phyloP scores from a whole-genome alignment of 2,888 invertebrate species.

The Lysandra coridon region DNA sequence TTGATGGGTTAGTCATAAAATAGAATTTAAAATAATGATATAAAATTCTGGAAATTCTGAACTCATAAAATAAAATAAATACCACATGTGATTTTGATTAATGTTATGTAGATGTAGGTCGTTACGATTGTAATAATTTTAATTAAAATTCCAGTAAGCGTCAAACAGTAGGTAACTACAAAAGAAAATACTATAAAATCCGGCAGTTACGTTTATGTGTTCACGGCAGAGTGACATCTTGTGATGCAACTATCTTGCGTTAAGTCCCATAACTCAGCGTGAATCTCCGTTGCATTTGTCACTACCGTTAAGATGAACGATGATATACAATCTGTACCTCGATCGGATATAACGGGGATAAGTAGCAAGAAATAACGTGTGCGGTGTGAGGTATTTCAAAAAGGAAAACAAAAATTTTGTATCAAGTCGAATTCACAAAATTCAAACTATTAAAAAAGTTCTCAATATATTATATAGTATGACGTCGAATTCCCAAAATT shows the following conservation, averaged over 20 bases:
- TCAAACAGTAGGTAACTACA: neutral
- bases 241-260: conserved; percentile 11
- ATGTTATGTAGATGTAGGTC: neutral
- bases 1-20: no score
- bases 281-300: conserved; percentile 14
- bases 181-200: neutral
- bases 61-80: no score
- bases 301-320: conserved; percentile 15
- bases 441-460: neutral
- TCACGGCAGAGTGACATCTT: conserved; percentile 6
- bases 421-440: neutral
- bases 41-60: no score
- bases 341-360: neutral
- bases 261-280: conserved; percentile 3
- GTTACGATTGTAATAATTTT: neutral
- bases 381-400: neutral
- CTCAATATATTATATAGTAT: no score
- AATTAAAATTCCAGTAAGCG: neutral
- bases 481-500: neutral
- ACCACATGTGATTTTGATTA: neutral
- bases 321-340: neutral
- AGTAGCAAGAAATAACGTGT: neutral
- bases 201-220: neutral
- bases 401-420: neutral
- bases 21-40: no score